These are phyloP conservation scores for Cacatua alba DNA, from an alignment of 2,113 vertebrate species.

Conservation along the genomic window DNA sequence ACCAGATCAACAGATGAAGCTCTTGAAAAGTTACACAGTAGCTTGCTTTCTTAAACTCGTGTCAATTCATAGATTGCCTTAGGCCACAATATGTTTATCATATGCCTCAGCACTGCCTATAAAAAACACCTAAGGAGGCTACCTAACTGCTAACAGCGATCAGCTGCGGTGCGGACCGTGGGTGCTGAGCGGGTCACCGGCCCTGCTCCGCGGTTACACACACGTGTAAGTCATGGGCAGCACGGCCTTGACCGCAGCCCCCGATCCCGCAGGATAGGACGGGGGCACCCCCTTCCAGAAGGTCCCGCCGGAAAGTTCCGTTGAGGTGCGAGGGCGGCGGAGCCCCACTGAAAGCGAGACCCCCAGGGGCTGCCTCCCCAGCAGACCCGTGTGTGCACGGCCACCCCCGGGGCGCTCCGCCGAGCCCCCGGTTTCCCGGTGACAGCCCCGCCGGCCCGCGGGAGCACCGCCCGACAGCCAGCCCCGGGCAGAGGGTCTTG, in stretches of 20 bases:
- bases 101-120: neutral
- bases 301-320: no score
- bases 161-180: neutral
- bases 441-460: no score
- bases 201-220: neutral
- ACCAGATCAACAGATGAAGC: neutral
- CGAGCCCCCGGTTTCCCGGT: no score
- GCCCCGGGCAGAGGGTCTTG: no score
- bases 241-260: accelerated
- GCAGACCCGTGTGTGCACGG: no score
- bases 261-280: neutral
- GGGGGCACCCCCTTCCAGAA: no score
- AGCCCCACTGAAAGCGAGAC: no score
- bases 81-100: neutral
- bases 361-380: no score
- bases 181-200: neutral
- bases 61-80: neutral
- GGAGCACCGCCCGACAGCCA: no score
- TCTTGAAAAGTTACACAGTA: neutral
- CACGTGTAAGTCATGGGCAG: neutral
- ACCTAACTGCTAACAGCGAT: neutral
- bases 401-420: no score
- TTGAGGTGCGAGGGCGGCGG: no score
- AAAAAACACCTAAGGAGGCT: neutral
- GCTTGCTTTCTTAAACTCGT: neutral